Evolutionary conservation across 2,888 invertebrate genomes (phyloP).

Genomic region (Alentia gelatinosa): DNA sequence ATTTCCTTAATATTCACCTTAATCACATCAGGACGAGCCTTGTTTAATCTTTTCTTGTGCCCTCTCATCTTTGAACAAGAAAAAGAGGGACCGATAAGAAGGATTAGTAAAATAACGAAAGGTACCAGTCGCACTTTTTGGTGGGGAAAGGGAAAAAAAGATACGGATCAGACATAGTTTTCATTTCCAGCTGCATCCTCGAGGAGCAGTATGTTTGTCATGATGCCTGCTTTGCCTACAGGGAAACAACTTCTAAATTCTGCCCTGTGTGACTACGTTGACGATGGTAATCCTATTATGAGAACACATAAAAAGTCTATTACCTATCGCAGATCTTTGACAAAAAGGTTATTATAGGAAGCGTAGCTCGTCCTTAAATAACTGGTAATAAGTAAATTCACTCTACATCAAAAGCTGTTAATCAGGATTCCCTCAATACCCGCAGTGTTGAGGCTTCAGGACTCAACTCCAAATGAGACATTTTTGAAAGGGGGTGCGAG

Average conservation of each 20-base stretch:
- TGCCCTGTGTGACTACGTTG: neutral
- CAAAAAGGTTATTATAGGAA: neutral
- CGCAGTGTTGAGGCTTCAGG: neutral
- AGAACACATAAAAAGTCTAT: neutral
- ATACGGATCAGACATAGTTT: slow-evolving; percentile 3
- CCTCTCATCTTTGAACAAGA: slow-evolving; percentile 20
- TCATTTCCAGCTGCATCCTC: neutral
- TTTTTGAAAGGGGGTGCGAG: neutral
- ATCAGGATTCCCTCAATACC: slow-evolving; percentile 1
- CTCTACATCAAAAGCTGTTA: slow-evolving; percentile 4
- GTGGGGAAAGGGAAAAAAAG: neutral
- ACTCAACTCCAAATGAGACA: neutral
- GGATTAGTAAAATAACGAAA: slow-evolving; percentile 28
- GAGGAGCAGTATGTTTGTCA: neutral
- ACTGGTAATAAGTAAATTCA: slow-evolving; percentile 3
- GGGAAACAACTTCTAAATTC: neutral
- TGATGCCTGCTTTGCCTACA: neutral
- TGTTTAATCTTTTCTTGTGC: slow-evolving; percentile 27
- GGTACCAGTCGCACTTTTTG: neutral
- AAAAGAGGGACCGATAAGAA: neutral
- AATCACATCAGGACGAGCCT: slow-evolving; percentile 35
- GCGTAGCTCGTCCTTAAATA: neutral
- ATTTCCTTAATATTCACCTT: slow-evolving; percentile 43
- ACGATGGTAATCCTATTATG: neutral
- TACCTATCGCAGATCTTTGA: neutral